Evolutionary conservation across 2,113 vertebrate species (phyloP), one percentile per base, ranked within the genome.

Genomic region (Australoheros scitulus): DNA sequence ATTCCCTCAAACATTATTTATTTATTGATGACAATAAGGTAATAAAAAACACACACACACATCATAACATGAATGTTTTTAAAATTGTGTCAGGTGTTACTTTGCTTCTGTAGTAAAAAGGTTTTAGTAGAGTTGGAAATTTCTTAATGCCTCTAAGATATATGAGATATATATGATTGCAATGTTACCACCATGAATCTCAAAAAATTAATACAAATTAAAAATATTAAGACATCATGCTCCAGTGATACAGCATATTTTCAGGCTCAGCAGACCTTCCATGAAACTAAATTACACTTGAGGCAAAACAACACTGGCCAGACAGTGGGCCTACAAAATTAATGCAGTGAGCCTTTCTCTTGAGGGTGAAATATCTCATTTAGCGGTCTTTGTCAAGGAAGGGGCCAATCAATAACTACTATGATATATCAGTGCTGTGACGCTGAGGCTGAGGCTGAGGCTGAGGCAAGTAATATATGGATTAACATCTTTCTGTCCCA

Each of bases 321-420:
- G 22, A 29, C 79, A 57, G 7, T 20, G 32, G 17, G 63, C 61
- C 55, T 77, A 29, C 52, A 87, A 88, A 81, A 89, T 89, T 11
- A 86, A 88, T 89, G 70, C 74, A 82, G 43, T 63, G 32, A 43
- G 43, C 70, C 85, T 87, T 18, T 55, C 76, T 82, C 41, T 20
- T 47, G 36, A 81, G 86, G 77, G 80, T 86, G 84, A 87, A 92
- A 89, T 84, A 87, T 93, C 83, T 94, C 41, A 92, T 93, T 92
- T 92, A 86, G 81, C 82, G 36, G 63, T 61, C 58, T 34, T 83
- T 86, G 87, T 87, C 86, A 89, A 77, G 80, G 83, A 50, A 61
- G 61, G 61, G 75, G 41, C 78, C 83, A 86, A 91, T 93, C 93
- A 89, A 92, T 93, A 90, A 70, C 72, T 77, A 68, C 84, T 47